Conservation (phyloP, 2,797 vertebrate species). For the Cottoperca gobio region DNA sequence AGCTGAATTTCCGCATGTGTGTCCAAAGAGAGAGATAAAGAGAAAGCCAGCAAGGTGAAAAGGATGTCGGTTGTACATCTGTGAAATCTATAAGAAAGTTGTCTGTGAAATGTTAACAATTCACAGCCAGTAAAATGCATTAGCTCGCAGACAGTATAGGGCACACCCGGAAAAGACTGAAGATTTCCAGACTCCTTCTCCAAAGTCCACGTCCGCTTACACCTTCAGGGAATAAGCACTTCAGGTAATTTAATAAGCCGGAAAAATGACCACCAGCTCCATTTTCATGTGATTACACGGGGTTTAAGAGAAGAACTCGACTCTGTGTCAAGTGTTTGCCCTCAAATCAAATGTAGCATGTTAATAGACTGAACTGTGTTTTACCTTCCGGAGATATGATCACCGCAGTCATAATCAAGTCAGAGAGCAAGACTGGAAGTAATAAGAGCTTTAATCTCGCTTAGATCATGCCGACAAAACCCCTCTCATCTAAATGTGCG, state of each 20-base stretch:
- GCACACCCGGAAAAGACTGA: conserved; percentile 44
- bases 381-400: conserved; percentile 68
- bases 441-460: conserved; percentile 41
- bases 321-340: conserved; percentile 43
- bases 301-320: conserved; percentile 30
- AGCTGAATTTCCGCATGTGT: conserved; percentile 52
- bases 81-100: conserved; percentile 64
- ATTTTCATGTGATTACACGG: conserved; percentile 37
- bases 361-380: conserved; percentile 50
- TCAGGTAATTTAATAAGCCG: conserved; percentile 64
- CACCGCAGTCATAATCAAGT: conserved; percentile 19
- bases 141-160: conserved; percentile 43
- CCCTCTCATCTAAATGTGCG: conserved; percentile 25
- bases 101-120: conserved; percentile 63
- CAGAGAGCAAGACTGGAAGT: conserved; percentile 42
- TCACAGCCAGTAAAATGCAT: conserved; percentile 65
- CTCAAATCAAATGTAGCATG: conserved; percentile 58
- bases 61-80: conserved; percentile 64
- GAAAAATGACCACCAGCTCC: conserved; percentile 41
- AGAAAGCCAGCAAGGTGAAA: conserved; percentile 52
- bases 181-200: conserved; percentile 53
- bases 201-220: conserved; percentile 38
- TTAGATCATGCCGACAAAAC: conserved; percentile 16
- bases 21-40: conserved; percentile 53
- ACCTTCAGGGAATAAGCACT: conserved; percentile 49